Evolutionary conservation across 2,113 vertebrate genomes (phyloP), one percentile per base, ranked within the genome.

Genomic region (Rhea americana): DNA sequence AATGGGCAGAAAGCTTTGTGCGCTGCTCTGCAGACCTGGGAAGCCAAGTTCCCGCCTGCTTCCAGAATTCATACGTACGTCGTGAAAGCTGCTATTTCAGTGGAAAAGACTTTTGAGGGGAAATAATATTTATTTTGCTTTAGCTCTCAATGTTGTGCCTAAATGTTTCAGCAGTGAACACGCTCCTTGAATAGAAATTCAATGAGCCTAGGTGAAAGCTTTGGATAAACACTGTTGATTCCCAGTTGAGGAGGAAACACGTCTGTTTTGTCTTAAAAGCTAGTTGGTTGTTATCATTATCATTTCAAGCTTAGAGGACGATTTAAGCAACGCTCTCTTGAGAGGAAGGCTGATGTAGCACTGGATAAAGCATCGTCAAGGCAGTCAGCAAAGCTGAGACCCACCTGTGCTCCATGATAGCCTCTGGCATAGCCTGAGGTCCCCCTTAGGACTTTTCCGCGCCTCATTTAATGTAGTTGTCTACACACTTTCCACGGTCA

Each of bases 11-110:
- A 84, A 86, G 55, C 74, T 95, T 70, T 97, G 87, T 87, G 58
- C 51, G 19, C 73, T 90, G 91, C 91, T 96, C 96, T 89, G 70
- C 88, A 94, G 78, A 90, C 72, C 87, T 93, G 67, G 82, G 82
- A 95, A 95, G 84, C 67, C 95, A 96, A 97, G 94, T 78, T 95
- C 95, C 85, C 94, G 93, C 91, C 97, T 95, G 82, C 91, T 94
- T 79, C 56, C 51, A 75, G 82, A 91, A 90, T 94, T 89, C 67
- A 80, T 41, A 82, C 39, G 76, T 58, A 67, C 67, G 17, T 39
- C 48, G 72, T 32, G 24, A 41, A 92, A 80, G 56, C 9, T 19
- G 35, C 39, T 67, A 25, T 55, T 91, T 70, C 50, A 45, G 71
- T 68, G 8, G 70, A 62, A 96, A 97, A 84, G 9, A 39, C 92